Base-by-base conservation (phyloP, 1,140 invertebrate species). In the Atta texana region DNA sequence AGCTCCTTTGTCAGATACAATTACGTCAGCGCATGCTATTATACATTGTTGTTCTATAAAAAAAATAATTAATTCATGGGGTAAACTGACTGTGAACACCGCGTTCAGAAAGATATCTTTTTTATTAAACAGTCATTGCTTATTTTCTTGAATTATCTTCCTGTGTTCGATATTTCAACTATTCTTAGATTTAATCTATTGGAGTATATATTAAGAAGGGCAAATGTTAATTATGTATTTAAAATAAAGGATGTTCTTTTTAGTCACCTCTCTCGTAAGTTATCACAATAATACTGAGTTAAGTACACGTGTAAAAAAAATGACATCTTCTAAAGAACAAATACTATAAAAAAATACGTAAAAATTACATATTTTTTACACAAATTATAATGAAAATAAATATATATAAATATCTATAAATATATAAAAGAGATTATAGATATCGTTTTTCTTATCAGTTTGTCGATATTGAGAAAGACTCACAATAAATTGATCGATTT, bases 1-100 rank as follows among this genome's bases (percentile, higher is more conserved):
- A 72, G 34, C 24, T 59, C 68, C 69, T 49, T 82, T 49, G 68
- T 74, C 80, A 44, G 74, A 14, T 51, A 31, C 61, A 82, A 74
- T 82, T 82, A 82, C 44, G 53, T 74, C 68, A 49, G 53, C 68
- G 14, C 68, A 59, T 72, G 21, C 31, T 24, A 59, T 44, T 64
- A 63, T 14, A 28, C 18, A 28, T 77, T 69, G 53, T 61, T 21
- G 28, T 21, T 44, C 1, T 8, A 24, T 28, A 61, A 74, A 14
- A 74, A 31, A 74, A 31, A 61, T 82, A 34, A 74, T 72, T 82
- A 66, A 81, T 69, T 21, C 49, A 16, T 18, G 5, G 3, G 16
- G 24, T 44, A 21, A 5, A 31, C 6, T 4, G 39, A 16, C 18
- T 28, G 4, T 31, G 66, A 49, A 7, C 16, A 39, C 6, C 6